A percentile compares a stretch with the other conserved stretches of the same genome.
Evolutionary conservation across 2,797 vertebrate species (phyloP).

Genomic region (Cichlasoma orientale): DNA sequence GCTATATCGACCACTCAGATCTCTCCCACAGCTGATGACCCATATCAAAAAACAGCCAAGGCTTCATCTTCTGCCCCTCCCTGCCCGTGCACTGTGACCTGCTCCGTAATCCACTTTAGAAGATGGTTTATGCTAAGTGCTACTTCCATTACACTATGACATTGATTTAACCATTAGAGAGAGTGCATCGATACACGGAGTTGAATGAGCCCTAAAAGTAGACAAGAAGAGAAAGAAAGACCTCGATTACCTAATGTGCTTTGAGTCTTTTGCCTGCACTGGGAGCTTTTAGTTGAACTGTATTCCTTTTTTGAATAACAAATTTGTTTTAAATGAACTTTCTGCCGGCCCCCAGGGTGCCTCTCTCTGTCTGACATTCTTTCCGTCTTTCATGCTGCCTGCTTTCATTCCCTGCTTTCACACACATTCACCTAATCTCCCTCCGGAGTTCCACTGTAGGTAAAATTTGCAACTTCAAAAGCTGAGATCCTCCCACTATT

Average conservation of each 20-base stretch:
- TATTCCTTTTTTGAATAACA: slow-evolving; percentile 63
- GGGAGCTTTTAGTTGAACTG: slow-evolving; percentile 56
- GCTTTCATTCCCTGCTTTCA: slow-evolving; percentile 54
- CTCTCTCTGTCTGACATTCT: slow-evolving; percentile 45
- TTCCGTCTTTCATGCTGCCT: slow-evolving; percentile 39
- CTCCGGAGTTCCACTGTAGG: slow-evolving; percentile 46
- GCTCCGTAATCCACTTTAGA: slow-evolving; percentile 77
- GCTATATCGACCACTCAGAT: slow-evolving; percentile 63
- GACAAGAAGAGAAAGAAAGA: slow-evolving; percentile 36
- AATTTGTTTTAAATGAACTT: slow-evolving; percentile 69
- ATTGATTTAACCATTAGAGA: slow-evolving; percentile 79
- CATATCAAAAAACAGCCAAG: slow-evolving; percentile 50
- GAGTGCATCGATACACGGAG: slow-evolving; percentile 46
- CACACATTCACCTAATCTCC: slow-evolving; percentile 56
- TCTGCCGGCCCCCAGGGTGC: slow-evolving; percentile 43
- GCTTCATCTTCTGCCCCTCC: slow-evolving; percentile 21
- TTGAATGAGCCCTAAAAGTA: slow-evolving; percentile 50
- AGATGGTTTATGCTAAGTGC: slow-evolving; percentile 78
- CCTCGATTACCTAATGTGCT: slow-evolving; percentile 42
- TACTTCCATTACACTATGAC: slow-evolving; percentile 63
- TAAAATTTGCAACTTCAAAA: slow-evolving; percentile 69
- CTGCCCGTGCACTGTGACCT: slow-evolving; percentile 52
- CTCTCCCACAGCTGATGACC: slow-evolving; percentile 69
- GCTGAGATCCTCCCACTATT: slow-evolving; percentile 42
- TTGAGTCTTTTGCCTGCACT: slow-evolving; percentile 18